These are phyloP conservation scores for Amphipoea oculea DNA, from an alignment of 2,888 invertebrate species.

Conservation along the genomic window DNA sequence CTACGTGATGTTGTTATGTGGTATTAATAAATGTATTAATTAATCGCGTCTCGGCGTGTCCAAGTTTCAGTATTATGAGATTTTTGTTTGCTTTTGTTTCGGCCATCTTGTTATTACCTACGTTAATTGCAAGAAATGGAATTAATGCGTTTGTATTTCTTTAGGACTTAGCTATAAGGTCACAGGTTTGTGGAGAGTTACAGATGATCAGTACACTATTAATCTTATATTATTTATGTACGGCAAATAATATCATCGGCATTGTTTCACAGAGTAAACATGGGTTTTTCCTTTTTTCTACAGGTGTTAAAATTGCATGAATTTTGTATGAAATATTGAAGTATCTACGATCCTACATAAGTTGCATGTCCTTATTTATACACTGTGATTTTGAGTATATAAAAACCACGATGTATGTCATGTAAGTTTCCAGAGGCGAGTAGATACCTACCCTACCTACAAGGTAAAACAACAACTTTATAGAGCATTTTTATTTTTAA, in stretches of 20 bases:
- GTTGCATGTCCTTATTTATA: neutral
- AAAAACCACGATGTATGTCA: neutral
- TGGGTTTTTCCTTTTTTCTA: neutral
- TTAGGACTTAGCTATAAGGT: neutral
- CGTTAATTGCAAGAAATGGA: neutral
- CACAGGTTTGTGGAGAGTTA: neutral
- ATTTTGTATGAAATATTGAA: neutral
- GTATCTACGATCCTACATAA: neutral
- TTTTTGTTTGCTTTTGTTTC: conserved; percentile 36
- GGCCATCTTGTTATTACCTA: conserved; percentile 6
- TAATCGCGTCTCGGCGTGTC: conserved; percentile 60
- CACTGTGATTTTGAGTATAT: neutral
- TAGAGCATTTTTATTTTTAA: conserved; percentile 9
- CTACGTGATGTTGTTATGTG: conserved; percentile 64
- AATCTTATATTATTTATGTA: neutral
- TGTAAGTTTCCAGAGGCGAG: neutral
- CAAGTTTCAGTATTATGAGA: conserved; percentile 45
- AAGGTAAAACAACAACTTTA: neutral
- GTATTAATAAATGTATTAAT: conserved; percentile 66
- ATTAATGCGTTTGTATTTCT: neutral
- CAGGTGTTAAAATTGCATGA: neutral
- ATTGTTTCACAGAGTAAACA: neutral
- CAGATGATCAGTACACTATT: neutral
- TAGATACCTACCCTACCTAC: neutral
- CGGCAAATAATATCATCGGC: neutral